A percentile compares a stretch with the other conserved stretches of the same genome.
phyloP scores from a whole-genome alignment of 2,888 invertebrate genomes.

The Agonopterix arenella region DNA sequence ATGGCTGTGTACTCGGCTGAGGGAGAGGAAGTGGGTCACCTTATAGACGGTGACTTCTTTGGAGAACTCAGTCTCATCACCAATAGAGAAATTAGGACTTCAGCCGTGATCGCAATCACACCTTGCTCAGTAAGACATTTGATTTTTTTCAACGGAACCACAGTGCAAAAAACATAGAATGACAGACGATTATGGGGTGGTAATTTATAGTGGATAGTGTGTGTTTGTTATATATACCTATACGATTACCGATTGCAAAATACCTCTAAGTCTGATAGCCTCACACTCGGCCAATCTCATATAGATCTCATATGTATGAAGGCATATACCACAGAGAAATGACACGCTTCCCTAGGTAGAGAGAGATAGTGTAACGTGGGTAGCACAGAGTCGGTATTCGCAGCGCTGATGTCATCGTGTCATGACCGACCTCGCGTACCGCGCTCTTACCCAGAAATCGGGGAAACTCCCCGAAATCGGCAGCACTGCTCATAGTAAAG shows the following conservation, averaged over 20 bases:
- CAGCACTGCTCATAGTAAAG: too few species aligned
- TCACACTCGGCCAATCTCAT: background rate
- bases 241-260: too few species aligned
- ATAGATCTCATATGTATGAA: too few species aligned
- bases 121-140: constrained; percentile 19
- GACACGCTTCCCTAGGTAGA: too few species aligned
- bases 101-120: constrained; percentile 22
- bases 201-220: background rate
- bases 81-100: constrained; percentile 23
- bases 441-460: too few species aligned
- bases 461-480: too few species aligned
- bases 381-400: too few species aligned
- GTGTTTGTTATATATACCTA: too few species aligned
- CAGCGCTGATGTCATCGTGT: too few species aligned
- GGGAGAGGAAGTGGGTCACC: constrained; percentile 23
- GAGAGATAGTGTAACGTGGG: too few species aligned
- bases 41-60: constrained; percentile 32
- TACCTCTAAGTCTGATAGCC: background rate
- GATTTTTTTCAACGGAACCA: background rate
- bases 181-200: background rate
- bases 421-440: too few species aligned
- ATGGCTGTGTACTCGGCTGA: constrained; percentile 23
- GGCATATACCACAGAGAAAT: too few species aligned
- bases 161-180: background rate
- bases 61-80: constrained; percentile 31